Evolutionary conservation across 2,797 vertebrate species (phyloP).

Genomic region (Pangasius krempfi): DNA sequence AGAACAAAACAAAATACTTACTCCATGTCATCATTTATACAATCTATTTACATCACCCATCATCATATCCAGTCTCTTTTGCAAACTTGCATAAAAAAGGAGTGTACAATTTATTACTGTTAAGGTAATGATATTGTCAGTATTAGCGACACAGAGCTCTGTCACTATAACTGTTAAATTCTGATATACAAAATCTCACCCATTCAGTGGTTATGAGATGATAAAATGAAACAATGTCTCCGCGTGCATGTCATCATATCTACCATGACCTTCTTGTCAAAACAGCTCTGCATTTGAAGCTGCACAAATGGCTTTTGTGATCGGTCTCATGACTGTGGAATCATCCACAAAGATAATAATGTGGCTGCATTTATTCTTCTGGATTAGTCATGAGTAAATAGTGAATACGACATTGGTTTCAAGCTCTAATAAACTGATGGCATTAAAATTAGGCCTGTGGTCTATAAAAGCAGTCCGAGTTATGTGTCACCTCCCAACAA

Average conservation of each 20-base stretch:
- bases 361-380: slow-evolving; percentile 13
- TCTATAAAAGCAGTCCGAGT: slow-evolving; percentile 4
- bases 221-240: neutral
- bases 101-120: neutral
- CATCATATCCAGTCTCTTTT: neutral
- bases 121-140: neutral
- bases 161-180: neutral
- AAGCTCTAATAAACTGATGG: slow-evolving; percentile 30
- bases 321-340: neutral
- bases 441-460: slow-evolving; percentile 37
- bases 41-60: neutral
- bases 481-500: neutral
- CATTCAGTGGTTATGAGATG: neutral
- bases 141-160: too few species aligned
- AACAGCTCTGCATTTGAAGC: neutral
- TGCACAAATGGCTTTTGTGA: neutral
- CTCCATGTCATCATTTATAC: neutral
- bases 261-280: neutral
- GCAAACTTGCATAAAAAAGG: neutral
- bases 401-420: neutral
- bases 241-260: neutral
- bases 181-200: neutral
- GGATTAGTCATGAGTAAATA: slow-evolving; percentile 3
- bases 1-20: neutral
- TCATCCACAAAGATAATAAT: slow-evolving; percentile 31